These are phyloP conservation scores for Dicycla oo DNA, from an alignment of 2,888 invertebrate genomes.

Conservation along the genomic window DNA sequence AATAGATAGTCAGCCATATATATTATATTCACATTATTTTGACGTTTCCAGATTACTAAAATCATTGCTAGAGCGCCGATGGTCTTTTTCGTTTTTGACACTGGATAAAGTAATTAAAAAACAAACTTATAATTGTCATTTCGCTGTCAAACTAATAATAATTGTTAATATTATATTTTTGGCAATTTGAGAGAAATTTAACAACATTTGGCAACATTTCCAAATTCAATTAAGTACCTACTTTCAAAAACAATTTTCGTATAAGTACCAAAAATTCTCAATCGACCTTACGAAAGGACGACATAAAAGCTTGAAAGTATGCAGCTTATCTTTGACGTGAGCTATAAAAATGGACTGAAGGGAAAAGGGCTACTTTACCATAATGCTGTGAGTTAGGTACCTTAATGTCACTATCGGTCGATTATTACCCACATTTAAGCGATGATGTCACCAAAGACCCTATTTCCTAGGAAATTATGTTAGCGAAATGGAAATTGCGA, in stretches of 20 bases:
- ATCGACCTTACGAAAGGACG: constrained; percentile 40
- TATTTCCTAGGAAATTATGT: constrained; percentile 47
- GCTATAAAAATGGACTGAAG: constrained; percentile 63
- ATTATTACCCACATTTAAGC: constrained; percentile 50
- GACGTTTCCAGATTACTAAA: neutral
- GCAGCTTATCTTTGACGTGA: constrained; percentile 62
- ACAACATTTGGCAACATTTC: neutral
- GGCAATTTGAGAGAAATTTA: neutral
- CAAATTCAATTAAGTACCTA: neutral
- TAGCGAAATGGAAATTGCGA: constrained; percentile 44
- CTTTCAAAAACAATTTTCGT: constrained; percentile 22
- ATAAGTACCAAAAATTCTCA: constrained; percentile 32
- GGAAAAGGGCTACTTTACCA: constrained; percentile 57
- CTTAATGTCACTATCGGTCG: constrained; percentile 62
- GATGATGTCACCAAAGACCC: constrained; percentile 37
- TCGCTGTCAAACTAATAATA: neutral
- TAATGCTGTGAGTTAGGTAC: constrained; percentile 51
- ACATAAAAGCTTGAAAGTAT: constrained; percentile 44
- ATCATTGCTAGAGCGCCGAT: neutral
- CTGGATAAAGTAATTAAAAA: neutral
- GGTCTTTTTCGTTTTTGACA: neutral
- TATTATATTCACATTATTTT: neutral
- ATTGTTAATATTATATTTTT: neutral
- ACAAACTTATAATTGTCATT: neutral
- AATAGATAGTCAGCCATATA: neutral